Evolutionary conservation across 2,113 vertebrate species (phyloP).

Genomic region (Thunnus maccoyii): DNA sequence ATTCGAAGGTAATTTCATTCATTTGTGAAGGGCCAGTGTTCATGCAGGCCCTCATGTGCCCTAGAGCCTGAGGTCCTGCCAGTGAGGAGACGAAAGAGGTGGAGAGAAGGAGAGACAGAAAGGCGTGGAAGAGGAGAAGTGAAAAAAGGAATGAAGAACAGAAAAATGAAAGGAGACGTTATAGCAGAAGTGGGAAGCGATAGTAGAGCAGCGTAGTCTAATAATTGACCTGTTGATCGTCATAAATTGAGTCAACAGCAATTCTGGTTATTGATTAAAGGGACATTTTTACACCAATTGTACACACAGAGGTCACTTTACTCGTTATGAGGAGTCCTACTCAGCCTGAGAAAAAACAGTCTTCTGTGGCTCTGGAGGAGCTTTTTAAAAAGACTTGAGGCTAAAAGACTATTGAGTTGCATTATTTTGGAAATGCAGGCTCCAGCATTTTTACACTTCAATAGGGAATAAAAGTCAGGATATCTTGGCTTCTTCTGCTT

Average conservation of each 20-base stretch:
- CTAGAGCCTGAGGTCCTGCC: not conserved
- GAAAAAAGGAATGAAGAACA: too few species aligned
- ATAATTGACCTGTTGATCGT: not conserved
- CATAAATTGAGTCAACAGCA: not conserved
- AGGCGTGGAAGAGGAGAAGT: not conserved
- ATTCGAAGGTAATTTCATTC: constrained; percentile 54
- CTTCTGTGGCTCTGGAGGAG: too few species aligned
- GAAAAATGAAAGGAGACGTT: not conserved
- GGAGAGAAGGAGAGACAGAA: not conserved
- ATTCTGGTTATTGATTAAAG: not conserved
- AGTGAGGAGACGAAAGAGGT: not conserved
- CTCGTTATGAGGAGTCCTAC: too few species aligned
- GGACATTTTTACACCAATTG: too few species aligned
- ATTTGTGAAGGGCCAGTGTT: constrained; percentile 55
- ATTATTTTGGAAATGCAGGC: too few species aligned
- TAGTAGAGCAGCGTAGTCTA: not conserved
- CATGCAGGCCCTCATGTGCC: constrained; percentile 31
- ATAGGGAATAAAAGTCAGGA: too few species aligned
- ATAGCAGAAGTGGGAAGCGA: not conserved
- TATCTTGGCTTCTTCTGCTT: too few species aligned
- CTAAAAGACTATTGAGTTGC: too few species aligned
- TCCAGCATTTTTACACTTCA: too few species aligned
- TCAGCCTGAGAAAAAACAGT: too few species aligned
- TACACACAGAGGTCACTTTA: too few species aligned
- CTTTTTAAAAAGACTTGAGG: too few species aligned